Percentiles rank a stretch among this genome's conserved stretches.
Evolutionary conservation across 92 coral and sea anemone species (phyloP).

Genomic region (Pocillopora grandis): DNA sequence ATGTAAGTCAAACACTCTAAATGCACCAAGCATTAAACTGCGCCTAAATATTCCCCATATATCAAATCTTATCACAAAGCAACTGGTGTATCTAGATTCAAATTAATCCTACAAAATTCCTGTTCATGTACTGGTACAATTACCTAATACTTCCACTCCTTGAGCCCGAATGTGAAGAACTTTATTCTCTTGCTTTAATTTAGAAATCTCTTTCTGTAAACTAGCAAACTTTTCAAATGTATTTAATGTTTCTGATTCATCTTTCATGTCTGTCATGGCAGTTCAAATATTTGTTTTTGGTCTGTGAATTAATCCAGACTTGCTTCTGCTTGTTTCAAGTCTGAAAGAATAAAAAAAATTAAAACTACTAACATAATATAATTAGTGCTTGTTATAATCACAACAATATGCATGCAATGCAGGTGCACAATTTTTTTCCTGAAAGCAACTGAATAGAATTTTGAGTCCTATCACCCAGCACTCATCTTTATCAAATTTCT

Average conservation of each 20-base stretch:
- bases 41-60: no score
- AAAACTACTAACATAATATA: no score
- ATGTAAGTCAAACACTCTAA: no score
- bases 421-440: neutral
- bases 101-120: no score
- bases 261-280: neutral
- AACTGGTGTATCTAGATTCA: no score
- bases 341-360: neutral
- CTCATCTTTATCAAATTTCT: no score
- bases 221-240: neutral
- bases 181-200: conserved; percentile 69
- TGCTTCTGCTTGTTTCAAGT: neutral
- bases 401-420: neutral
- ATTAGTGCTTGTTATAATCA: no score
- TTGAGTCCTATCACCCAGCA: no score
- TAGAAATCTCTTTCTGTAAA: conserved; percentile 48
- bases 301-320: neutral
- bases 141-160: conserved; percentile 79
- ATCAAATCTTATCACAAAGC: no score
- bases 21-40: no score
- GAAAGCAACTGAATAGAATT: no score
- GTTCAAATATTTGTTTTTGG: neutral
- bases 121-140: neutral
- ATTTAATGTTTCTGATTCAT: neutral
- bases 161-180: conserved; percentile 62